Conservation (phyloP, 2,113 vertebrate species). For the Melanocharis versteri region DNA sequence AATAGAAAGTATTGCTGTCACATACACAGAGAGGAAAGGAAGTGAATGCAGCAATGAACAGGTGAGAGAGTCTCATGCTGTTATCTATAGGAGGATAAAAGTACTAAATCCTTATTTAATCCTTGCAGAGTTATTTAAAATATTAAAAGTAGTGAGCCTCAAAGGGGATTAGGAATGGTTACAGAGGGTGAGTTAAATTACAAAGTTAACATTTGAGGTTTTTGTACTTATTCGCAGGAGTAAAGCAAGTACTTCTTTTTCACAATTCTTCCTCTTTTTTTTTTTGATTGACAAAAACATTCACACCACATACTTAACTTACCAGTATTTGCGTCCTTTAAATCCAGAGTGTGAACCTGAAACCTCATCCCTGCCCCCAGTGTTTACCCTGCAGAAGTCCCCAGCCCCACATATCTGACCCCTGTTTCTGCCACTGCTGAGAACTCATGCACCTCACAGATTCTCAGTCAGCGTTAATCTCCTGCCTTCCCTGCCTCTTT, state of each 20-base stretch:
- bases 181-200: slow-evolving; percentile 13
- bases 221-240: not conserved
- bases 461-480: not conserved
- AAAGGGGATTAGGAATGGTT: slow-evolving; percentile 21
- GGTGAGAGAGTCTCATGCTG: not conserved
- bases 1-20: not conserved
- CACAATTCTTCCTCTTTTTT: not conserved
- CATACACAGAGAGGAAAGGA: not conserved
- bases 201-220: not conserved
- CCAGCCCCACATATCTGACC: not conserved
- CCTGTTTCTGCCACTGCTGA: not conserved
- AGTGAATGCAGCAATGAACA: not conserved
- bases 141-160: slow-evolving; percentile 43
- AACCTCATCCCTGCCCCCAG: not conserved
- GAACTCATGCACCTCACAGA: accelerated
- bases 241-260: not conserved
- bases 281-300: not conserved
- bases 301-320: not conserved
- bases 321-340: not conserved
- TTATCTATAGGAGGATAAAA: slow-evolving; percentile 26
- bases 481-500: not conserved
- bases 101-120: slow-evolving; percentile 54
- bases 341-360: not conserved
- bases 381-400: not conserved
- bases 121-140: slow-evolving; percentile 51